Evolutionary conservation across 1,140 invertebrate genomes (phyloP), one percentile per base, ranked within the genome.

Genomic region (Bombus confusus): DNA sequence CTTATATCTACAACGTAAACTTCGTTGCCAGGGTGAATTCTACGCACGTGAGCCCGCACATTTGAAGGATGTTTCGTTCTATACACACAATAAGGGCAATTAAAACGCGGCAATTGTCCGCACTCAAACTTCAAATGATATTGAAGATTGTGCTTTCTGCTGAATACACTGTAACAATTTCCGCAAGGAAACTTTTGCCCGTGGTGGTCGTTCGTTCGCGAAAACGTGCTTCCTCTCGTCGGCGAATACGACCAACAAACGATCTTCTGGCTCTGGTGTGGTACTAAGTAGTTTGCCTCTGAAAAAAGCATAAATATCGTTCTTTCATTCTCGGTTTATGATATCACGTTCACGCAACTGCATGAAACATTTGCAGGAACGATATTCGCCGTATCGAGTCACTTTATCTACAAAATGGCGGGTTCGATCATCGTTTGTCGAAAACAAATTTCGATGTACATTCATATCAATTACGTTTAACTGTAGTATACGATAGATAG

Each of bases 11-110:
- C 52, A 0, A 81, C 88, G 91, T 95, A 95, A 79, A 95, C 95
- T 68, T 94, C 93, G 88, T 83, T 71, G 28, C 96, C 96, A 92
- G 97, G 96, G 93, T 98, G 97, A 96, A 97, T 97, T 59, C 97
- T 81, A 34, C 86, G 85, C 28, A 92, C 88, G 34, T 92, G 91
- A 0, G 71, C 81, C 1, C 84, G 80, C 39, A 92, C 87, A 43
- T 93, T 92, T 31, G 90, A 92, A 12, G 89, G 87, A 81, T 91
- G 88, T 39, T 78, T 85, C 39, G 93, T 93, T 31, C 88, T 92
- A 80, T 95, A 94, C 15, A 80, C 69, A 86, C 95, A 96, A 72
- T 94, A 90, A 68, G 95, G 94, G 91, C 97, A 96, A 88, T 95
- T 95, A 93, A 97, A 97, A 85, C 96, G 95, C 12, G 96, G 96